A percentile compares a stretch with the other conserved stretches of the same genome.
phyloP scores from a whole-genome alignment of 2,113 vertebrate species.

The Ancistrus triradiatus region DNA sequence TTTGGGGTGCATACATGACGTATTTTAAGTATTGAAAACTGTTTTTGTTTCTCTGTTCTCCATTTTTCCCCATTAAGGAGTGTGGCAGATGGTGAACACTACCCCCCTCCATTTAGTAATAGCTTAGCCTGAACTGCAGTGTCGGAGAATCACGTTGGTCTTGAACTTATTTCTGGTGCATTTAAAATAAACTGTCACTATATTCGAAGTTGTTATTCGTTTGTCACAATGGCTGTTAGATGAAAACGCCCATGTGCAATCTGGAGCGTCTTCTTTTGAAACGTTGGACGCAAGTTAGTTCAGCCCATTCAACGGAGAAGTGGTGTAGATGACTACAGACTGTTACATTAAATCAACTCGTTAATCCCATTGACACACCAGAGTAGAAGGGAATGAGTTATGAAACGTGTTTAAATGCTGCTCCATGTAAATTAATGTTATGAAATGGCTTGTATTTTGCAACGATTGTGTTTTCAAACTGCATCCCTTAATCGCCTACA shows the following conservation, averaged over 20 bases:
- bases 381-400: no score
- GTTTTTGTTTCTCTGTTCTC: constrained; percentile 10
- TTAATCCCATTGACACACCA: no score
- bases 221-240: neutral
- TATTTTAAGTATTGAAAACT: no score
- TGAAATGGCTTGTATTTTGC: neutral
- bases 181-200: no score
- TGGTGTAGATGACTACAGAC: neutral
- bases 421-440: neutral
- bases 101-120: constrained; percentile 41
- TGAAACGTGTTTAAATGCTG: neutral
- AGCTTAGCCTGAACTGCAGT: constrained; percentile 22
- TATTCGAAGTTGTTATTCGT: neutral
- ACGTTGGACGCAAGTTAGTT: neutral
- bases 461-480: no score
- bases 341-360: neutral
- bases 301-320: constrained; percentile 15
- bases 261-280: constrained; percentile 9
- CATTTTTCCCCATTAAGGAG: constrained; percentile 47
- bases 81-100: constrained; percentile 57
- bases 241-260: constrained; percentile 8
- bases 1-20: no score
- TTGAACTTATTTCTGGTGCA: no score
- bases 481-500: no score
- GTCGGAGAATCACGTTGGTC: neutral